Base-by-base conservation (phyloP, 2,888 invertebrate species). In the Ectemnius continuus region DNA sequence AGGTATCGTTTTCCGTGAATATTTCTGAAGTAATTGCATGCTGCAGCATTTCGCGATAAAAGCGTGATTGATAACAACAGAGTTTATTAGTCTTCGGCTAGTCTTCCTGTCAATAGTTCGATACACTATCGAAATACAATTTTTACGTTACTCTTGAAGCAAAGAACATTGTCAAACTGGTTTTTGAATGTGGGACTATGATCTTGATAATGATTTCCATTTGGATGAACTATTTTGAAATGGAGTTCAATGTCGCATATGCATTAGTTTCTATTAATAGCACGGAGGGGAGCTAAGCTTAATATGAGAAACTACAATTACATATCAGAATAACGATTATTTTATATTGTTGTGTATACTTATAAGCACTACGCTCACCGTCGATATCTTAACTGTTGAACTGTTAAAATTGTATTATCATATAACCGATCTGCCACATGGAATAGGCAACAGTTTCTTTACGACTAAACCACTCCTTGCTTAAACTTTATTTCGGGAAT, bases 21-120 rank as follows among this genome's bases (percentile, higher is more conserved):
- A 96, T 93, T 92, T 96, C 96, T 26, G 96, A 96, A 58, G 94
- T 94, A 65, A 96, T 94, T 83, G 93, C 93, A 70, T 86, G 72
- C 16, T 66, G 67, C 48, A 72, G 63, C 67, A 72, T 72, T n/a
- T 78, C 73, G 18, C 57, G 20, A 64, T 13, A 60, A 59, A 59
- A 56, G 16, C n/a, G 57, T 23, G 48, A 6, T 60, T 65, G 18
- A 52, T 28, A 64, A 68, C 16, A 52, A 23, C 28, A 13, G 2
- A 28, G 13, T 45, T 61, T 1, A 63, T 20, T 26, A 6, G 48
- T 47, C 20, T 46, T 11, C 28, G n/a, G n/a, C n/a, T 60, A 60
- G 13, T 1, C 16, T 26, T 48, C 57, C 56, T 20, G 18, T 4
- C 60, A 60, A 4, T 60, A 4, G 28, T 60, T 14, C n/a, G 14